Evolutionary conservation across 2,797 vertebrate species (phyloP), one percentile per base, ranked within the genome.

Genomic region (Neopelma chrysocephalum): DNA sequence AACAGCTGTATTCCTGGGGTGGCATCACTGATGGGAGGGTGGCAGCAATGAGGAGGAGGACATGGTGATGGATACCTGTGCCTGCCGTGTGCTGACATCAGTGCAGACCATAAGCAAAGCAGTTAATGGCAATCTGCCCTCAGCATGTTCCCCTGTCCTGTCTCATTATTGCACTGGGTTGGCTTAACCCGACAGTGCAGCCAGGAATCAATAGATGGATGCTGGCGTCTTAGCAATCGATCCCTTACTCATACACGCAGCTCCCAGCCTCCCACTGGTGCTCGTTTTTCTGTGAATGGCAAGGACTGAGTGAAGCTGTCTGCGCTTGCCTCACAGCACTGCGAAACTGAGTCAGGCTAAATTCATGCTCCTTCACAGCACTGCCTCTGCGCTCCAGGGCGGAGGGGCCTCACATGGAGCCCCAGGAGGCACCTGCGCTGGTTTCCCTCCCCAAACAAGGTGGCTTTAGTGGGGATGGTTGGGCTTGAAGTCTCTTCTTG

Each of bases 201-300:
- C 65, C 15, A 2, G 73, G 61, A 45, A 90, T 97, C 96, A 42
- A 96, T 96, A 79, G 85, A 90, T 85, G 94, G 86, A 79, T 60
- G 90, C 61, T 87, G 68, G 27, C 3, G 31, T 91, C 94, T 93
- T 58, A 78, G 73, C 38, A 15, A 96, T 96, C 84, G 65, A 94
- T 95, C 94, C 94, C 77, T 72, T 31, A 45, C 92, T 94, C 91
- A 42, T 68, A 16, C 38, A 47, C 22, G 20, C 25, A 16, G 95
- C 82, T 95, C 89, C 87, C 91, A 40, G 93, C 85, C 83, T 94
- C 75, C 80, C 4, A 36, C 94, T 64, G 89, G 40, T 4, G 13
- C 82, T 87, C 36, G 3, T 56, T 81, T 89, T 80, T 71, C 93
- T 87, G 80, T 83, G 89, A 87, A 85, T 80, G 88, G 84, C 54